Evolutionary conservation across 2,888 invertebrate genomes (phyloP).

Genomic region (Glyphotaelius pellucidus): DNA sequence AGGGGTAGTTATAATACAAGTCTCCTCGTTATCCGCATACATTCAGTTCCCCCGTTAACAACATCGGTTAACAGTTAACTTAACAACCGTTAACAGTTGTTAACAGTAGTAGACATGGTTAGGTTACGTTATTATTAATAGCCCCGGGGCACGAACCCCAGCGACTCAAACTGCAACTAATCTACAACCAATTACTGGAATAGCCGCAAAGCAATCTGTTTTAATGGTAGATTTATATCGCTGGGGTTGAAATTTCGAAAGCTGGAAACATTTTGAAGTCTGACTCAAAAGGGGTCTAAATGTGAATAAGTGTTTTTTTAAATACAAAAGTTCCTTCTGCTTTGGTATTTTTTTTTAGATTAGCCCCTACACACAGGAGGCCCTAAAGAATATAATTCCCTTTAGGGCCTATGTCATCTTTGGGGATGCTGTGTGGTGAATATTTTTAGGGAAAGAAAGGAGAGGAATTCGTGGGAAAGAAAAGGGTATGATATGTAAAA

Average conservation of each 20-base stretch:
- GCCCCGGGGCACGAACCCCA: not conserved
- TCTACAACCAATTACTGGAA: not conserved
- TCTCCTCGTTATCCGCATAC: too few species aligned
- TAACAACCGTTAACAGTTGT: not conserved
- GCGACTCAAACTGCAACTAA: not conserved
- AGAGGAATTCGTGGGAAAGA: too few species aligned
- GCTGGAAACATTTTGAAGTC: not conserved
- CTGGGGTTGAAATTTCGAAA: not conserved
- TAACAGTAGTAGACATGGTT: not conserved
- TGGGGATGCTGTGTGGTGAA: too few species aligned
- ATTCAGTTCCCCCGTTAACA: not conserved
- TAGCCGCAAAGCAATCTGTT: not conserved
- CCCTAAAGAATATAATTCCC: too few species aligned
- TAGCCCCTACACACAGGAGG: too few species aligned
- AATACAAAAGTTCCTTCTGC: too few species aligned
- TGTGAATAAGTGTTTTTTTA: too few species aligned
- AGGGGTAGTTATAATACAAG: too few species aligned
- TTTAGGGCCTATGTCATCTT: too few species aligned
- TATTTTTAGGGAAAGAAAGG: too few species aligned
- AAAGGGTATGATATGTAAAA: too few species aligned
- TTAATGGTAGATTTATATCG: not conserved
- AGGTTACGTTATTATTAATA: not conserved
- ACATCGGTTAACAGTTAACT: not conserved
- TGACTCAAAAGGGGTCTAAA: not conserved
- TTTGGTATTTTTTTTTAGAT: too few species aligned